phyloP scores from a whole-genome alignment of 2,888 invertebrate genomes.

The Brenthis hecate region DNA sequence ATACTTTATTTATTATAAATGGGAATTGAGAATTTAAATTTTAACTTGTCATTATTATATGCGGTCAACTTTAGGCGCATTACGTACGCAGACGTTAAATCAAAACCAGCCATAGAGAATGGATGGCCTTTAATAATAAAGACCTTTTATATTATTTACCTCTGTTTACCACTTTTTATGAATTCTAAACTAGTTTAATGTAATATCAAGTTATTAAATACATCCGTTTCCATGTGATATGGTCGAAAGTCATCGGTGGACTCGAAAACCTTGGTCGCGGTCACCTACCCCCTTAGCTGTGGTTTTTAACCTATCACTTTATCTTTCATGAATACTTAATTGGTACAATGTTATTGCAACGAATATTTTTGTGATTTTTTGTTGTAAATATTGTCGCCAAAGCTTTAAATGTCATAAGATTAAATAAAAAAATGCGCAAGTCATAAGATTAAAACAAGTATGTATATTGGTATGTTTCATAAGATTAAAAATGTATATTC shows the following conservation, averaged over 20 bases:
- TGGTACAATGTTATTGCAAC: background rate
- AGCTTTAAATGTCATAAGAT: too few species aligned
- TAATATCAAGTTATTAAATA: conserved; percentile 35
- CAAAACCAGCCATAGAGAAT: conserved; percentile 10
- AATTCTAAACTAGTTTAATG: conserved; percentile 30
- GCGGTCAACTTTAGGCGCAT: background rate
- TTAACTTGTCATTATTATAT: background rate
- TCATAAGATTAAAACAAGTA: too few species aligned
- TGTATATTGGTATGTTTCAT: too few species aligned
- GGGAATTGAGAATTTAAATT: too few species aligned
- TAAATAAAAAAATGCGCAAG: too few species aligned
- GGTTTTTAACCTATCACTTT: conserved; percentile 44
- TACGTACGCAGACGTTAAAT: background rate
- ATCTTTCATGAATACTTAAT: conserved; percentile 6
- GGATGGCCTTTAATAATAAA: conserved; percentile 10
- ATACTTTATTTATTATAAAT: too few species aligned
- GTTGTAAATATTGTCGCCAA: too few species aligned
- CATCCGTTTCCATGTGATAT: conserved; percentile 57
- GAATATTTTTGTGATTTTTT: background rate
- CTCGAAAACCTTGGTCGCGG: conserved; percentile 62
- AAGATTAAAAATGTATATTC: too few species aligned
- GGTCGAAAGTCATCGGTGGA: conserved; percentile 55
- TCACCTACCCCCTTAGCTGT: conserved; percentile 49
- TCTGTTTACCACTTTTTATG: conserved; percentile 30
- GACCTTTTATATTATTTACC: conserved; percentile 20